Evolutionary conservation across 2,113 vertebrate genomes (phyloP).

Genomic region (Pseudopodoces humilis): DNA sequence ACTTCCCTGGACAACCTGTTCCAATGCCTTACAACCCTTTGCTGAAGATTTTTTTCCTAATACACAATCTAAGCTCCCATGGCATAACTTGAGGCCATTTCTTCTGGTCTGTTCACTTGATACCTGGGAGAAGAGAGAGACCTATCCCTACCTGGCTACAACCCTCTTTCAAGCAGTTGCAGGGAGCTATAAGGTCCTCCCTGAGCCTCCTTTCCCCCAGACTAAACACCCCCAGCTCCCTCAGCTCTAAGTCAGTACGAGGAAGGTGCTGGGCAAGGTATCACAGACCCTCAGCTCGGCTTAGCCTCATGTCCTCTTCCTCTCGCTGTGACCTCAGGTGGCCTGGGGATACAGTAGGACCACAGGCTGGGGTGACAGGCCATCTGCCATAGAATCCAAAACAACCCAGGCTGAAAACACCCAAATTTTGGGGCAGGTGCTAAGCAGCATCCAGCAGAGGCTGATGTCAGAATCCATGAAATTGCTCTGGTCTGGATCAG

Average conservation of each 20-base stretch:
- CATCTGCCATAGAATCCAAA: neutral
- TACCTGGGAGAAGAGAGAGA: neutral
- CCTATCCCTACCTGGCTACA: neutral
- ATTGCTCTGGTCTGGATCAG: neutral
- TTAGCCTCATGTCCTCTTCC: neutral
- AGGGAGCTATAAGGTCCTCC: neutral
- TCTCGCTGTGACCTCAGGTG: neutral
- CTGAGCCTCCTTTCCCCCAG: neutral
- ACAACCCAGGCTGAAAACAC: neutral
- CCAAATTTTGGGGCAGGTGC: accelerated
- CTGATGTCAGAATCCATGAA: neutral
- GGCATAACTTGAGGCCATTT: neutral
- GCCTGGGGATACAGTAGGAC: neutral
- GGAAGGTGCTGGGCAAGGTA: neutral
- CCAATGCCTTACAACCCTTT: neutral
- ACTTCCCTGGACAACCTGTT: neutral
- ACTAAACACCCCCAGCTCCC: neutral
- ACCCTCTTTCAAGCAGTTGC: neutral
- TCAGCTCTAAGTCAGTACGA: neutral
- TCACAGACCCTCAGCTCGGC: neutral
- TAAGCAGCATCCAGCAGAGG: neutral
- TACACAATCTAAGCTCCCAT: neutral
- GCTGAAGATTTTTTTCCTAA: neutral
- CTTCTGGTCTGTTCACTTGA: neutral
- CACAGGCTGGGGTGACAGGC: neutral